These are phyloP conservation scores for Temnopleurus reevesii DNA, from an alignment of 53 echinoderm and acorn worm species.

Conservation along the genomic window DNA sequence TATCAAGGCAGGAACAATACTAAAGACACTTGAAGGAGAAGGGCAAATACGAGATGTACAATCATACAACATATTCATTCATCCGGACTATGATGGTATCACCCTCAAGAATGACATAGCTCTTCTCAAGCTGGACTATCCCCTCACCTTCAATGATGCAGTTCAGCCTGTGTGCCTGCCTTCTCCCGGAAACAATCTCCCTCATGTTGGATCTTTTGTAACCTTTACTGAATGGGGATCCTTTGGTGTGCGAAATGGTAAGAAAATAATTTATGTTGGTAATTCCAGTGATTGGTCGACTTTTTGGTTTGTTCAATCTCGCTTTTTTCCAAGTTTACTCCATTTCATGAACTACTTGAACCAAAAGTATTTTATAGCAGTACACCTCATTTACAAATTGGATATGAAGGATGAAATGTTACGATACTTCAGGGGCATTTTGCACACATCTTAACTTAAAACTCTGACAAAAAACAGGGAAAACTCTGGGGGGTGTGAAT, in stretches of 20 bases:
- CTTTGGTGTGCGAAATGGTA: background rate
- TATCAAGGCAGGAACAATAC: background rate
- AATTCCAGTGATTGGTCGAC: too few relatives aligned
- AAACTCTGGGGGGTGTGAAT: too few relatives aligned
- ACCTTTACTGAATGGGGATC: constrained; percentile 48
- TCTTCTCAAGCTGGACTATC: constrained; percentile 17
- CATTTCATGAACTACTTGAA: background rate
- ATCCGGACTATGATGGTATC: background rate
- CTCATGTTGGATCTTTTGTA: background rate
- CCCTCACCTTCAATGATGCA: constrained; percentile 5
- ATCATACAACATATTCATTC: background rate
- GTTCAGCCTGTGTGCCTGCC: constrained; percentile 53
- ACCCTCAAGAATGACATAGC: constrained; percentile 5
- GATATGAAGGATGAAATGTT: too few relatives aligned
- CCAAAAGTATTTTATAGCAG: background rate
- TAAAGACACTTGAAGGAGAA: background rate
- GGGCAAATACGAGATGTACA: constrained; percentile 9
- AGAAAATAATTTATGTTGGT: background rate
- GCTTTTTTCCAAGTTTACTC: background rate
- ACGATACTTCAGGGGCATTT: too few relatives aligned
- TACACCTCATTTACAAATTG: too few relatives aligned
- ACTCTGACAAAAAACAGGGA: too few relatives aligned
- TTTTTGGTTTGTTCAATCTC: background rate
- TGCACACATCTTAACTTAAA: too few relatives aligned
- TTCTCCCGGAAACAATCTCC: background rate